Evolutionary conservation across 2,888 invertebrate species (phyloP), one percentile per base, ranked within the genome.

Genomic region (Volucella bombylans): DNA sequence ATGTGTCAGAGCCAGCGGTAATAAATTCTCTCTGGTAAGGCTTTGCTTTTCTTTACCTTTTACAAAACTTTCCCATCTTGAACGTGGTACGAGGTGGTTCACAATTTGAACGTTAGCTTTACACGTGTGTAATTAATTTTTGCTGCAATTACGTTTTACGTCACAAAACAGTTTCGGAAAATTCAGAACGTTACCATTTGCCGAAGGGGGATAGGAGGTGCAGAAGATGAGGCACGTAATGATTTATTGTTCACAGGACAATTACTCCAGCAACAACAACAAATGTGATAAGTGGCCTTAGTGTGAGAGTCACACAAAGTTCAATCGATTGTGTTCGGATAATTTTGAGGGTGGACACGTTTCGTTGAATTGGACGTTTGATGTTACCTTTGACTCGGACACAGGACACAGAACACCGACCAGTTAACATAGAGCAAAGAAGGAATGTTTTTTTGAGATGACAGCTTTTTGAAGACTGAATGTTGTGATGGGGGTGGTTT

Each of bases 301-400:
- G 47, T 23, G 73, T 23, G 39, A 74, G 64, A 57, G 65, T 57
- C 57, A 74, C 59, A 59, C 67, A 31, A 50, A 67, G 57, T 59
- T 74, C 74, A 74, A 67, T 74, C 74, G 67, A 74, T 74, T 67
- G 74, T 67, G 74, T 65, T 67, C 43, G 18, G 43, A 15, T 67
- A 74, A 67, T 67, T 74, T 74, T 4, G 23, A 49, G 14, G 74
- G 74, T 38, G 74, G 74, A 67, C 67, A 55, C 41, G 49, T 14
- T 55, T 64, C 64, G 14, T 41, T 8, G 55, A n/a, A 55, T 47
- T 65, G 64, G 73, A 64, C 55, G 59, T 57, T 69, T 49, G 69
- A 52, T 54, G 64, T 64, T 55, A 73, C 73, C 73, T 73, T 73
- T 73, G n/a, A 47, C 73, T 54, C 31, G 10, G 10, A 14, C 41